Evolutionary conservation across 2,888 invertebrate species (phyloP).

Genomic region (Cyclophora punctaria): DNA sequence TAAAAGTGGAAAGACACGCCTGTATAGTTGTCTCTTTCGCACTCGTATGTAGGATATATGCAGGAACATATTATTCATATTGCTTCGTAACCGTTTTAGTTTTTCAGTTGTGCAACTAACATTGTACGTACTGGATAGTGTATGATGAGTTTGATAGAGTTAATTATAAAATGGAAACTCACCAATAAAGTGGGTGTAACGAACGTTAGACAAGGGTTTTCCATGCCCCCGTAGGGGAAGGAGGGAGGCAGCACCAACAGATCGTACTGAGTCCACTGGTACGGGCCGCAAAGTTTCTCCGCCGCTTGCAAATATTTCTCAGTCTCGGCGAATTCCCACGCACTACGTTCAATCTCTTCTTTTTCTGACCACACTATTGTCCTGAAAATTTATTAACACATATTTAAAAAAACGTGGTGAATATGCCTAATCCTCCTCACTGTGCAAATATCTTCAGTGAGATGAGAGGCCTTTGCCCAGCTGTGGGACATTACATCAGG

Average conservation of each 20-base stretch:
- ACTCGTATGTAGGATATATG: constrained; percentile 72
- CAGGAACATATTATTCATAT: no score
- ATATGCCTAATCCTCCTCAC: no score
- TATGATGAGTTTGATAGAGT: no score
- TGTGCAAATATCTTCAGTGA: no score
- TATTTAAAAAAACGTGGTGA: not conserved
- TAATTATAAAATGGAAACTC: constrained; percentile 27
- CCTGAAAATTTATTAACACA: constrained; percentile 41
- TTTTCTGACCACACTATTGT: constrained; percentile 93
- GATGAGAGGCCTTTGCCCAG: no score
- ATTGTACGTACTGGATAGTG: no score
- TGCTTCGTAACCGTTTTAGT: no score
- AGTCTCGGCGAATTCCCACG: constrained; percentile 92
- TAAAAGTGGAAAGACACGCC: constrained; percentile 91
- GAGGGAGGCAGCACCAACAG: constrained; percentile 92
- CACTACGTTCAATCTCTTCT: constrained; percentile 86
- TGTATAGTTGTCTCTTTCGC: constrained; percentile 87
- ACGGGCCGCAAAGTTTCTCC: constrained; percentile 89
- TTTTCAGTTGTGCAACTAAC: no score
- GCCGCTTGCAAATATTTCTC: constrained; percentile 88
- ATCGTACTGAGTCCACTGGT: constrained; percentile 94
- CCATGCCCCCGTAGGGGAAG: constrained; percentile 98
- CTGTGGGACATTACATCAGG: no score
- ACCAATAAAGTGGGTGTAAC: constrained; percentile 94
- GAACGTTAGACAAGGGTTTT: constrained; percentile 97